phyloP scores from a whole-genome alignment of 2,888 invertebrate species.

The Lagria hirta region DNA sequence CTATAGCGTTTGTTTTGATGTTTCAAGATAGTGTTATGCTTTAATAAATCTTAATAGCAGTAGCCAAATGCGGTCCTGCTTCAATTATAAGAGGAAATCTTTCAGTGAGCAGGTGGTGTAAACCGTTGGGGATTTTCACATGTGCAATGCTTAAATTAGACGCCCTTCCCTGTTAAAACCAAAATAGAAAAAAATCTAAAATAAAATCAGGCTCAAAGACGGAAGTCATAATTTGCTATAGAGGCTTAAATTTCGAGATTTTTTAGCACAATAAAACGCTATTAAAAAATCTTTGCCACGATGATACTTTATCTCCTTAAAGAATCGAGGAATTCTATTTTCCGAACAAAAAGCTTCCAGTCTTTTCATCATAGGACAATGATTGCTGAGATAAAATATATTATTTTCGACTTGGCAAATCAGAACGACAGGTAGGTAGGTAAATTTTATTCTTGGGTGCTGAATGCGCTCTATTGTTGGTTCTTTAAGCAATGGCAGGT shows the following conservation, averaged over 20 bases:
- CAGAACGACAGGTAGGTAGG: slow-evolving; percentile 52
- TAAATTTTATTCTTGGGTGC: slow-evolving; percentile 46
- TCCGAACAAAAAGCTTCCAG: slow-evolving; percentile 30
- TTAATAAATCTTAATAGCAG: too few relatives aligned
- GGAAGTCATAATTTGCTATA: slow-evolving; percentile 39
- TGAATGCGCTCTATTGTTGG: slow-evolving; percentile 44
- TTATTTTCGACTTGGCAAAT: slow-evolving; percentile 53
- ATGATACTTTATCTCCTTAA: slow-evolving; percentile 40
- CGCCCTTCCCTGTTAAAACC: too few relatives aligned
- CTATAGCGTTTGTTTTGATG: too few relatives aligned
- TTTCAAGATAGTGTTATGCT: too few relatives aligned
- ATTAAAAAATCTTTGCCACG: slow-evolving; percentile 26
- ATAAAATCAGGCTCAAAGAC: slow-evolving; percentile 17
- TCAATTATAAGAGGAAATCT: slow-evolving; percentile 11
- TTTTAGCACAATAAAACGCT: slow-evolving; percentile 22
- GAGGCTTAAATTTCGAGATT: slow-evolving; percentile 11
- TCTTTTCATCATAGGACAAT: slow-evolving; percentile 47
- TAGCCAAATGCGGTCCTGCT: not conserved
- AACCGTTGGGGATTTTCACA: slow-evolving; percentile 20
- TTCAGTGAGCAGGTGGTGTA: slow-evolving; percentile 20
- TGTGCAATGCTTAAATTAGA: slow-evolving; percentile 19
- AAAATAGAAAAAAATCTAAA: not conserved
- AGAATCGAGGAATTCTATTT: slow-evolving; percentile 36
- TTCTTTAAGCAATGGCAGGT: slow-evolving; percentile 47
- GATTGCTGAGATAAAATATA: slow-evolving; percentile 51